Evolutionary conservation across 2,113 vertebrate genomes (phyloP), one percentile per base, ranked within the genome.

Genomic region (Hyperoodon ampullatus): DNA sequence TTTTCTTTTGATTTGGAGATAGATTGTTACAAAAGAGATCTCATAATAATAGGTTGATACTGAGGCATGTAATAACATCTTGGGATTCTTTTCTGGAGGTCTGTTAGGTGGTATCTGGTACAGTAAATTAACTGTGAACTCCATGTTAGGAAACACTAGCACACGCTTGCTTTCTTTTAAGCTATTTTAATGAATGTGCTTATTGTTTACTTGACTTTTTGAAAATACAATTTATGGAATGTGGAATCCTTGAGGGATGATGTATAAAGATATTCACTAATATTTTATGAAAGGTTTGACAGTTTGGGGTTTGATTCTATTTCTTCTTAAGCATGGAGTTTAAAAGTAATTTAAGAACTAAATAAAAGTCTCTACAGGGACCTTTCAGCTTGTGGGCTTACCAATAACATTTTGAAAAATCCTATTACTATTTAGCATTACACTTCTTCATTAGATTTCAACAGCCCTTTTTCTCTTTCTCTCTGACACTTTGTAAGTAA

Each of bases 371-470:
- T 95, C 89, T 92, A 58, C 39, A 81, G 92, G 89, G 92, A 97
- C 30, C 53, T 90, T 94, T 93, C 78, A 94, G 83, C 65, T 94
- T 96, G 72, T 80, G 74, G 78, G 50, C 74, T 96, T 93, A 90
- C 93, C 75, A 84, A 96, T 75, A 97, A 88, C 77, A 87, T 96
- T 97, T 96, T 97, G 95, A 94, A 97, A 95, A 95, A 87, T 66
- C 53, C 94, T 85, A 86, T 95, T 94, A 60, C 81, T 96, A 93
- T 97, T 97, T 96, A 94, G 58, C 23, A 80, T 28, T 93, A 86
- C 13, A 96, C 50, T 74, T 97, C 96, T 96, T 96, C 92, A 97
- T 95, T 95, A 96, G 63, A 90, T 94, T 97, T 97, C 93, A 92
- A 92, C 90, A 93, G 83, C 39, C 6, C 23, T 16, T 89, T 97